phyloP scores from a whole-genome alignment of 2,888 invertebrate genomes.

The Lysandra coridon region DNA sequence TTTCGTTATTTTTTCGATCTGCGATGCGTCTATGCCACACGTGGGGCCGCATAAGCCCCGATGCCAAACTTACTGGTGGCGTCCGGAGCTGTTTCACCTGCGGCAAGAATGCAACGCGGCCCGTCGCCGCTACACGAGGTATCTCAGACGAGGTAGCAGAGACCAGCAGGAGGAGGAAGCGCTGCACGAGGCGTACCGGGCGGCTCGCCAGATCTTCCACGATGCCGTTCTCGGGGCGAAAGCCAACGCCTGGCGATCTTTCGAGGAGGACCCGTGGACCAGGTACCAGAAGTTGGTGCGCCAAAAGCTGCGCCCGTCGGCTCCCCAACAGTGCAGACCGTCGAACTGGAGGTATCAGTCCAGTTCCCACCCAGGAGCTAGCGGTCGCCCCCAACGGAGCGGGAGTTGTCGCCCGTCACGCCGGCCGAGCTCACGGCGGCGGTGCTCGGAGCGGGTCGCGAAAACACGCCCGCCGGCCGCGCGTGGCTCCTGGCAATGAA shows the following conservation, averaged over 20 bases:
- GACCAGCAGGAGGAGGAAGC: too few species aligned
- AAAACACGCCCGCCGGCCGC: conserved; percentile 34
- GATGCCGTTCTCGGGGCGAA: background rate
- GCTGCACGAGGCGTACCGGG: background rate
- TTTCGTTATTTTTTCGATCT: background rate
- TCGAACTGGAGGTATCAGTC: background rate
- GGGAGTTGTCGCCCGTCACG: conserved; percentile 1
- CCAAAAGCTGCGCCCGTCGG: too few species aligned
- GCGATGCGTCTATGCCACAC: conserved; percentile 2
- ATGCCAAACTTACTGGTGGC: background rate
- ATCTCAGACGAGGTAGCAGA: background rate
- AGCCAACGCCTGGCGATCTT: background rate
- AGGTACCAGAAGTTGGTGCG: conserved; percentile 16
- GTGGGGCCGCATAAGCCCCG: background rate
- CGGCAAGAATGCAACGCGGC: too few species aligned
- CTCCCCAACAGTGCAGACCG: too few species aligned
- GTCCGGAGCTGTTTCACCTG: background rate
- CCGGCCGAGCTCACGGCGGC: conserved; percentile 23
- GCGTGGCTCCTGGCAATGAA: conserved; percentile 26
- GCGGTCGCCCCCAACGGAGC: background rate
- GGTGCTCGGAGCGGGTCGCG: conserved; percentile 13
- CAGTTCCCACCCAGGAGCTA: background rate
- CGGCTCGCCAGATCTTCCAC: background rate
- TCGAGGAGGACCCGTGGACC: conserved; percentile 30
- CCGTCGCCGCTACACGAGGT: background rate